A percentile compares a stretch with the other conserved stretches of the same genome.
These are phyloP conservation scores for Branchellion lobata DNA, from an alignment of 2,888 invertebrate species.

Conservation along the genomic window DNA sequence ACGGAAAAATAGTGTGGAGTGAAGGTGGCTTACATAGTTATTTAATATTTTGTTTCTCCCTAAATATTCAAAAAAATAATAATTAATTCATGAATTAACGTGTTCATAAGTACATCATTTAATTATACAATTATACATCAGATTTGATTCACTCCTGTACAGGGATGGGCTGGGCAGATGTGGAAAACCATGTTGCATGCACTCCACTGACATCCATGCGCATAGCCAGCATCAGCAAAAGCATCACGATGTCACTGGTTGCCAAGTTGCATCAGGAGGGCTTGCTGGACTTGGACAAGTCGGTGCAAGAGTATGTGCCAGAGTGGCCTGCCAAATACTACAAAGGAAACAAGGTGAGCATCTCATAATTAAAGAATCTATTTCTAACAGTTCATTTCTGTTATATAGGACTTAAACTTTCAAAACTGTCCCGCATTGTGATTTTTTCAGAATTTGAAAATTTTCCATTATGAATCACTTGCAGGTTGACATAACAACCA, in stretches of 20 bases:
- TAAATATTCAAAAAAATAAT: background rate
- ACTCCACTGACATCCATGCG: conserved; percentile 65
- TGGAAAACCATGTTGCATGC: conserved; percentile 65
- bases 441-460: too few relatives aligned
- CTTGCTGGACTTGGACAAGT: conserved; percentile 65
- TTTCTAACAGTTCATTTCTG: background rate
- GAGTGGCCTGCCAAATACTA: conserved; percentile 65
- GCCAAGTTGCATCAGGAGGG: conserved; percentile 65
- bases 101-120: too few relatives aligned
- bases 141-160: conserved; percentile 13
- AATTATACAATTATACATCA: too few relatives aligned
- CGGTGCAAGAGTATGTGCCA: conserved; percentile 65
- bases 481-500: conserved; percentile 63
- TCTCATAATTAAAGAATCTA: too few relatives aligned
- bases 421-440: background rate
- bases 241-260: conserved; percentile 66
- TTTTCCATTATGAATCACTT: too few relatives aligned
- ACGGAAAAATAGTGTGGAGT: conserved; percentile 64
- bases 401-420: background rate
- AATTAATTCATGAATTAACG: too few relatives aligned
- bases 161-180: conserved; percentile 66
- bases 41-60: background rate
- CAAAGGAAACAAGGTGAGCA: conserved; percentile 64
- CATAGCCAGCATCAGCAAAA: conserved; percentile 69
- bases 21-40: conserved; percentile 58